Base-by-base conservation (phyloP, 2,113 vertebrate species). In the Vulpes ferrilata region DNA sequence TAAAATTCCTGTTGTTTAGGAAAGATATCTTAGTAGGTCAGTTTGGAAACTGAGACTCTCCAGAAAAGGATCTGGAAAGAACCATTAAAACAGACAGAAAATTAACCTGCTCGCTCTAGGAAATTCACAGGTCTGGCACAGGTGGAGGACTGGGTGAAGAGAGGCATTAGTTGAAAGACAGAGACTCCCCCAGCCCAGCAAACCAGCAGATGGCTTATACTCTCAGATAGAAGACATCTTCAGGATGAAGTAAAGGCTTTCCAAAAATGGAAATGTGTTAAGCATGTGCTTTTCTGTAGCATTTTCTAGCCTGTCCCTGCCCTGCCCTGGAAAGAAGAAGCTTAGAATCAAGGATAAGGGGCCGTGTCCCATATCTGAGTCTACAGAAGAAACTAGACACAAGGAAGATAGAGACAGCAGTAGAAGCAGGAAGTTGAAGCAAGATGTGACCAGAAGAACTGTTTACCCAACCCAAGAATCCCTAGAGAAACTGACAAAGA, bases 151-250 rank as follows among this genome's bases (percentile, higher is more conserved):
- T 51, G 57, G 35, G 65, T 27, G 55, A 60, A 48, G 51, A 64
- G 51, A 71, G 43, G 5, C 30, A 43, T 0, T 9, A 11, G 22
- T 20, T 48, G 30, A 48, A 60, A 7, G 16, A 32, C 48, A 73
- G 43, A 35, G 51, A 53, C 20, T 38, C 9, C 38, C 87, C 23
- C 11, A 6, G 64, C 15, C 11, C 27, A 4, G 38, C 10, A 13
- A 53, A 3, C 51, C 27, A 1, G 55, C n/a, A 23, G 5, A 17
- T 0, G 1, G 30, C 6, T 51, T 11, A 20, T 0, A 4, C 1
- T 25, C 27, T 64, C 12, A 15, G 23, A 25, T 22, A 23, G 7
- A 6, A 60, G 57, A 8, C 23, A 11, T 1, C 6, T 30, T 51
- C 35, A 27, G 9, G 48, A 32, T 19, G 3, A 69, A 38, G 64